phyloP scores from a whole-genome alignment of 2,888 invertebrate genomes.

The Cheilosia scutellata region DNA sequence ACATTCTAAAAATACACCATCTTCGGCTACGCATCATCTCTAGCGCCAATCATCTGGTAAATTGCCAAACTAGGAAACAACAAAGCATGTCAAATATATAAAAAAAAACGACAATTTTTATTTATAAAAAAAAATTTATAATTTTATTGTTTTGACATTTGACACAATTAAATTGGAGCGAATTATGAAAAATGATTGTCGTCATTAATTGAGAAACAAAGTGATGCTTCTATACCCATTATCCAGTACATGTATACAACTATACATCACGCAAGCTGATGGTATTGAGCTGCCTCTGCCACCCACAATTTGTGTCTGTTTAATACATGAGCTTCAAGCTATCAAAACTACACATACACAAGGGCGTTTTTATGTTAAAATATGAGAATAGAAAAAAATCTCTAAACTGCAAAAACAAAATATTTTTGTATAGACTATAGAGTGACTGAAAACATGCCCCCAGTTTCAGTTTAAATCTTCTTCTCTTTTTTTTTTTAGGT shows the following conservation, averaged over 20 bases:
- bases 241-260: slow-evolving; percentile 5
- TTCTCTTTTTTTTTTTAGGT: slow-evolving; percentile 34
- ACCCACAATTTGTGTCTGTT: slow-evolving; percentile 64
- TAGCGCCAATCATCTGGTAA: too few relatives aligned
- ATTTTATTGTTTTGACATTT: slow-evolving; percentile 74
- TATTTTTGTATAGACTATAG: not conserved
- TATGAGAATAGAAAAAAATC: slow-evolving; percentile 5
- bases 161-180: slow-evolving; percentile 75
- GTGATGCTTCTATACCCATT: slow-evolving; percentile 45
- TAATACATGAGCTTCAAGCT: slow-evolving; percentile 39
- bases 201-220: slow-evolving; percentile 69
- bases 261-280: not conserved
- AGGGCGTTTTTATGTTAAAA: slow-evolving; percentile 36
- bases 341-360: not conserved
- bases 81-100: not conserved
- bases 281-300: slow-evolving; percentile 31
- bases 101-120: not conserved
- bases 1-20: too few relatives aligned
- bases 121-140: slow-evolving; percentile 21
- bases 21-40: too few relatives aligned
- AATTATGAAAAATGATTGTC: slow-evolving; percentile 76
- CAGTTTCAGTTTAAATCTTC: slow-evolving; percentile 2
- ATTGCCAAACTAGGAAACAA: slow-evolving; percentile 4
- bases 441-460: not conserved
- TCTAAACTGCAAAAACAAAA: not conserved